Evolutionary conservation across 64 coral and sea anemone species (phyloP).

Genomic region (Stichodactyla mertensii): DNA sequence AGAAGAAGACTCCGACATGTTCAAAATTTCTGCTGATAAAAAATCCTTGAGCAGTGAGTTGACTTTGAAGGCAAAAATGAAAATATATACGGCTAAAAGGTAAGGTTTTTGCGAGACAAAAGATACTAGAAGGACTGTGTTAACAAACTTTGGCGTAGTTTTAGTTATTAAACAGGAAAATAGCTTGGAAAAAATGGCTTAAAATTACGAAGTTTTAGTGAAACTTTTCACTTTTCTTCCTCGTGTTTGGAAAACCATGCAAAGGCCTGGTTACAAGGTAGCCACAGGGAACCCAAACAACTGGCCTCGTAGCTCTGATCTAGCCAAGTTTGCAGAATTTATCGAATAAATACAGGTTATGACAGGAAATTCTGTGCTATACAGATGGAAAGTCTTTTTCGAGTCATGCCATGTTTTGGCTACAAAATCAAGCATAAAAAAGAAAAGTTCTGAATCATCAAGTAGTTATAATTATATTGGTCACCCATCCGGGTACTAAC

Average conservation of each 20-base stretch:
- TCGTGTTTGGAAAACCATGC: slow-evolving; percentile 1
- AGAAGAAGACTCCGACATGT: neutral
- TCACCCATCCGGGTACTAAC: too few relatives aligned
- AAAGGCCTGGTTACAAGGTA: neutral
- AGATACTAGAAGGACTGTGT: neutral
- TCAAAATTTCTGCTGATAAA: neutral
- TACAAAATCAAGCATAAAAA: too few relatives aligned
- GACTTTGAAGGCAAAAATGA: neutral
- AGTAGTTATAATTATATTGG: too few relatives aligned
- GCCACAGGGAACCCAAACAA: neutral
- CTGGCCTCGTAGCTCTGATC: too few relatives aligned
- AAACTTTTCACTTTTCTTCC: neutral
- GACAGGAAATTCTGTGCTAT: too few relatives aligned
- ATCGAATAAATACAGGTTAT: too few relatives aligned
- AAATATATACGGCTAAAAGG: neutral
- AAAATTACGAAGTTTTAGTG: neutral
- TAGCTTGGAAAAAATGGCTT: neutral
- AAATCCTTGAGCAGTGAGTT: neutral
- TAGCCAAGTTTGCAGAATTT: too few relatives aligned
- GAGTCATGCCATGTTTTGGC: too few relatives aligned
- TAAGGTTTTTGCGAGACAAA: neutral
- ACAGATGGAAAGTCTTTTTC: too few relatives aligned
- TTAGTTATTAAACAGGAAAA: neutral
- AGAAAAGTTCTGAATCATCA: too few relatives aligned
- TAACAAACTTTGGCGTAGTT: neutral